These are phyloP conservation scores for Silurus aristotelis DNA, from an alignment of 2,797 vertebrate genomes.

Conservation along the genomic window DNA sequence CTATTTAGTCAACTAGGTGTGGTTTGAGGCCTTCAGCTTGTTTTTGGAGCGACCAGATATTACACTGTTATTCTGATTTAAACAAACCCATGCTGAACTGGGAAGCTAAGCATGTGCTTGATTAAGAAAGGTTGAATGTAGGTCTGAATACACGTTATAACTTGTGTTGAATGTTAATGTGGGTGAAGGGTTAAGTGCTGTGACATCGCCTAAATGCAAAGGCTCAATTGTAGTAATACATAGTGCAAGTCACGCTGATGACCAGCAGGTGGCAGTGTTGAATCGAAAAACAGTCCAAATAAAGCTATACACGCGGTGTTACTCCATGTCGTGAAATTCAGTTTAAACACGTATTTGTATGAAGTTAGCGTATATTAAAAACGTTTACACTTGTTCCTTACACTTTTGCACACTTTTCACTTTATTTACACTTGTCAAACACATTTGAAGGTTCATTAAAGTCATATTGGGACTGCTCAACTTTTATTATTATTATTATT, in stretches of 20 bases:
- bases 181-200: background rate
- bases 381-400: background rate
- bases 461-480: background rate
- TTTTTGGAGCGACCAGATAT: background rate
- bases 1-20: background rate
- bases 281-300: background rate
- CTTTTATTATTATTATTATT: too few relatives aligned
- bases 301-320: background rate
- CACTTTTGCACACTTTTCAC: too few relatives aligned
- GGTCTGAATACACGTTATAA: background rate
- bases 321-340: background rate
- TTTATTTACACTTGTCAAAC: background rate
- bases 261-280: constrained; percentile 47
- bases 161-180: background rate
- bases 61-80: background rate
- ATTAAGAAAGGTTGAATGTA: background rate
- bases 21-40: background rate
- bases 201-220: background rate
- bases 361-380: background rate
- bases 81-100: background rate
- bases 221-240: background rate
- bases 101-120: background rate
- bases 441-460: too few relatives aligned
- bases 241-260: background rate
- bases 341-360: background rate